phyloP scores from a whole-genome alignment of 2,797 vertebrate species.

The Selene dorsalis region DNA sequence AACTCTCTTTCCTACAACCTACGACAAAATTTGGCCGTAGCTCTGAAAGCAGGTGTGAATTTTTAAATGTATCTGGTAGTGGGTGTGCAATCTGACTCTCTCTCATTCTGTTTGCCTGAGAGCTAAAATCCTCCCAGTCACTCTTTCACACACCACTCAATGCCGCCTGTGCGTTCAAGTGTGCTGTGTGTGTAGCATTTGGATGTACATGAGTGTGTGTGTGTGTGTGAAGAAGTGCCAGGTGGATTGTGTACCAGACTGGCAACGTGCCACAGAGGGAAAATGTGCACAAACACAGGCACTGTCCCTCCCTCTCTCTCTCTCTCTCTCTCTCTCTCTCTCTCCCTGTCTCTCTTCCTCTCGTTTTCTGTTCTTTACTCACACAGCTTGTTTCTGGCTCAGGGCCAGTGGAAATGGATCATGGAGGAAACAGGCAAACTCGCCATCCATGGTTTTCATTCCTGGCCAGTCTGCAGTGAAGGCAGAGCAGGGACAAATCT shows the following conservation, averaged over 20 bases:
- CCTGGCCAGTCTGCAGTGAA: constrained; percentile 36
- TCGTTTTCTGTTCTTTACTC: constrained; percentile 43
- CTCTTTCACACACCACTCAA: constrained; percentile 50
- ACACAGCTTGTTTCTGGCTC: constrained; percentile 53
- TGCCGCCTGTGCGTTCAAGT: constrained; percentile 56
- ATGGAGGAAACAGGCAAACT: constrained; percentile 56
- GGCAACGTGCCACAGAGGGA: constrained; percentile 45
- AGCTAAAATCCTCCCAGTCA: constrained; percentile 54
- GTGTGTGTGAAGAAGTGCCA: constrained; percentile 58
- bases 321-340: constrained; percentile 22
- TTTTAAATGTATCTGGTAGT: constrained; percentile 22
- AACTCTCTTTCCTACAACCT: not conserved
- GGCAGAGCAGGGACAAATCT: constrained; percentile 32
- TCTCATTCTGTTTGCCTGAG: constrained; percentile 32
- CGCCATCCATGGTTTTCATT: constrained; percentile 41
- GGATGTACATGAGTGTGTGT: not conserved
- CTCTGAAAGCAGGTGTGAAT: constrained; percentile 28
- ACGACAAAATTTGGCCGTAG: constrained; percentile 10
- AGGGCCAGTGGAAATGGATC: constrained; percentile 56
- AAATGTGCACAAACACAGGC: constrained; percentile 61
- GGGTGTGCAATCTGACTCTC: constrained; percentile 34
- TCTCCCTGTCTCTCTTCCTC: not conserved
- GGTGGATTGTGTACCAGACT: constrained; percentile 67
- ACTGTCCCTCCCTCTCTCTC: constrained; percentile 28
- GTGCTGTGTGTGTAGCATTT: constrained; percentile 37